Evolutionary conservation across 2,797 vertebrate species (phyloP).

Genomic region (Sternarchorhynchus goeldii): DNA sequence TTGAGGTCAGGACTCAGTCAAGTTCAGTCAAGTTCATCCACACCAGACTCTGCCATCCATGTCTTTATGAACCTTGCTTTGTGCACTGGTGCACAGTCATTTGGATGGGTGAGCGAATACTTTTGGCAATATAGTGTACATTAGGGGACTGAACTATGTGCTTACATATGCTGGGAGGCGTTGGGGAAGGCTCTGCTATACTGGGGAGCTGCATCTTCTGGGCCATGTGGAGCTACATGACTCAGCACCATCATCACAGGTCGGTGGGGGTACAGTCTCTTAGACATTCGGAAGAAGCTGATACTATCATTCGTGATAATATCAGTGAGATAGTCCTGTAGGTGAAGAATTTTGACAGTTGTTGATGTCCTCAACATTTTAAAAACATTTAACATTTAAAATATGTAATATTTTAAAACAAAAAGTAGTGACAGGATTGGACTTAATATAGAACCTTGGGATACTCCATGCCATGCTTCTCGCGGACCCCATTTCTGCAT

Average conservation of each 20-base stretch:
- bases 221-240: slow-evolving; percentile 93
- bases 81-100: too few species aligned
- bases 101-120: too few species aligned
- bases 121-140: too few species aligned
- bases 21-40: too few species aligned
- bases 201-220: slow-evolving; percentile 94
- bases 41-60: too few species aligned
- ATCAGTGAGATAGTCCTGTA: slow-evolving; percentile 96
- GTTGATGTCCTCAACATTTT: neutral
- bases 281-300: slow-evolving; percentile 92
- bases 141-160: neutral
- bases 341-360: neutral
- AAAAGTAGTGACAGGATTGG: too few species aligned
- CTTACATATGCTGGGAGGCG: slow-evolving; percentile 97
- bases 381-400: too few species aligned
- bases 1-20: too few species aligned
- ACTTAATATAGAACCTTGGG: slow-evolving; percentile 76
- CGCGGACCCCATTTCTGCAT: slow-evolving; percentile 89
- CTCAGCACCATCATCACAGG: slow-evolving; percentile 96
- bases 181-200: slow-evolving; percentile 92
- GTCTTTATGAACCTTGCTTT: too few species aligned
- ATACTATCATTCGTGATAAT: slow-evolving; percentile 96
- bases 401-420: too few species aligned
- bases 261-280: slow-evolving; percentile 93
- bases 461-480: slow-evolving; percentile 91